Evolutionary conservation across 2,113 vertebrate species (phyloP).

Genomic region (Andinoacara biseriatus): DNA sequence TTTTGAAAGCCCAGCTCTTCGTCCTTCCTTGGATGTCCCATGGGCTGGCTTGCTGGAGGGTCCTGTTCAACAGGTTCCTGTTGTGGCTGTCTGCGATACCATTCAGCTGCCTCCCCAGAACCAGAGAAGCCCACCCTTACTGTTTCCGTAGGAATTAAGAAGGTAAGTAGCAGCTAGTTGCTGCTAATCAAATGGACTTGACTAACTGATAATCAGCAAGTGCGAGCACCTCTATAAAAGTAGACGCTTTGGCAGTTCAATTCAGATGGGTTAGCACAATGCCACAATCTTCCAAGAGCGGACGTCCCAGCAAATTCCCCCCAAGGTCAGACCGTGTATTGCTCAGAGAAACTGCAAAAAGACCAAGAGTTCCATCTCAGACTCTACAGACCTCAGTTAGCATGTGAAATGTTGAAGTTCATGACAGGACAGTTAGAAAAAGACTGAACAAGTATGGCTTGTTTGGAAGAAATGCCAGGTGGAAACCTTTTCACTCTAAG

Average conservation of each 20-base stretch:
- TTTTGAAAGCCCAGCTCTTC: background rate
- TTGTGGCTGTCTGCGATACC: background rate
- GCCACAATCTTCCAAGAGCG: background rate
- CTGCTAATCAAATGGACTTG: background rate
- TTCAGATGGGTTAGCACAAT: background rate
- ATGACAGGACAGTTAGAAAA: too few relatives aligned
- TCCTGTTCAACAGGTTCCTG: background rate
- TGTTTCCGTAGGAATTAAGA: background rate
- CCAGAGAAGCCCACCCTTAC: background rate
- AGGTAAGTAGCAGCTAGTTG: background rate
- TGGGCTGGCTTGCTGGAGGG: background rate
- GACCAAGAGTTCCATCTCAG: too few relatives aligned
- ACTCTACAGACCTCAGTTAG: too few relatives aligned
- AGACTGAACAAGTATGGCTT: too few relatives aligned
- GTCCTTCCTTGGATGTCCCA: background rate
- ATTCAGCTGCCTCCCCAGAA: background rate
- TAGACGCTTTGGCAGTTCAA: background rate
- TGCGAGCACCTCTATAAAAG: background rate
- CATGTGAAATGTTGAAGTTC: too few relatives aligned
- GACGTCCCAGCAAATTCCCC: background rate
- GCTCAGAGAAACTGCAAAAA: too few relatives aligned
- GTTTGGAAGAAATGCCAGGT: too few relatives aligned
- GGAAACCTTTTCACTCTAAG: too few relatives aligned
- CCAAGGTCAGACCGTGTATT: too few relatives aligned
- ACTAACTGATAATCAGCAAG: background rate